Conservation (phyloP, 2,113 vertebrate species). For the human (Homo sapiens) region DNA sequence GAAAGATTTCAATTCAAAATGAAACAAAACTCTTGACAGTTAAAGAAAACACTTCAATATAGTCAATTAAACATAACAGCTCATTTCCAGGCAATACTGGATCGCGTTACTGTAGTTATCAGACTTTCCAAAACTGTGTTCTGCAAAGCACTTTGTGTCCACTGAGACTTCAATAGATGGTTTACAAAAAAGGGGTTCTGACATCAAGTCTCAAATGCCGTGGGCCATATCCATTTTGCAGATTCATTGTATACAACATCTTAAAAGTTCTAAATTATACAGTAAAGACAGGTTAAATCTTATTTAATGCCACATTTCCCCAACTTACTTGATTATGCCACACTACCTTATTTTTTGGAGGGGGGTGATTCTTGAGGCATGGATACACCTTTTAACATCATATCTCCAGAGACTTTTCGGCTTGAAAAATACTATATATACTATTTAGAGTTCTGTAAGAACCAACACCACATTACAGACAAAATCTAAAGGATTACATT, state of each 20-base stretch:
- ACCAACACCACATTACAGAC: constrained; percentile 23
- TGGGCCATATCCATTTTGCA: not conserved
- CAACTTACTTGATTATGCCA: constrained; percentile 25
- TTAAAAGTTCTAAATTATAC: constrained; percentile 43
- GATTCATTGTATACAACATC: constrained; percentile 8
- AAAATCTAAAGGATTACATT: constrained; percentile 54
- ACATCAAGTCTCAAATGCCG: constrained; percentile 44
- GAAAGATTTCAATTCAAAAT: constrained; percentile 61
- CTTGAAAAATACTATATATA: constrained; percentile 39
- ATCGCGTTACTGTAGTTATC: constrained; percentile 45
- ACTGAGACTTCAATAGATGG: constrained; percentile 43
- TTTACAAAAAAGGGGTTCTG: constrained; percentile 46
- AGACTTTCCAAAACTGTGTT: constrained; percentile 53
- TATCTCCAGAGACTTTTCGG: constrained; percentile 32
- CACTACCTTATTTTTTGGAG: not conserved
- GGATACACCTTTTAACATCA: constrained; percentile 7
- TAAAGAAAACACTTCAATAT: constrained; percentile 39
- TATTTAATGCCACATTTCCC: constrained; percentile 32
- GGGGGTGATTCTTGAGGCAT: not conserved
- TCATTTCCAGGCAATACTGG: constrained; percentile 46
- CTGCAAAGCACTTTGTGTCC: constrained; percentile 35
- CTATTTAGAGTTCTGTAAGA: constrained; percentile 36
- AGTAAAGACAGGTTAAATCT: constrained; percentile 18
- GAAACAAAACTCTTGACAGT: constrained; percentile 43
- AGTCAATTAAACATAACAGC: constrained; percentile 52